Evolutionary conservation across 1,140 invertebrate genomes (phyloP).

Genomic region (Formica selysi): DNA sequence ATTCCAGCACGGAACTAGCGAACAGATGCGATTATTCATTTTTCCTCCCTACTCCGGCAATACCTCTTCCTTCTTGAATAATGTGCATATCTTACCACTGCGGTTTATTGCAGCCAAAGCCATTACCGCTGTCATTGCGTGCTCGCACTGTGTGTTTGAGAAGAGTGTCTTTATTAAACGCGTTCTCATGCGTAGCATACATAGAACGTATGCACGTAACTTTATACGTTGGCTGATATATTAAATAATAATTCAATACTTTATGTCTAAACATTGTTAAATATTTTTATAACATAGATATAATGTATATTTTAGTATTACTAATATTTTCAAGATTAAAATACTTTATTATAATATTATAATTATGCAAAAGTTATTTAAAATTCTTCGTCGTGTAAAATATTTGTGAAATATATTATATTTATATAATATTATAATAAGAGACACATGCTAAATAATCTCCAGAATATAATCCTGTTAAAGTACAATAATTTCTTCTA

Average conservation of each 20-base stretch:
- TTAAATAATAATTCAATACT: slow-evolving; percentile 21
- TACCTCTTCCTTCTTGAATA: slow-evolving; percentile 64
- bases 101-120: slow-evolving; percentile 74
- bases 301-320: not conserved
- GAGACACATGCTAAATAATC: not conserved
- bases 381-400: not conserved
- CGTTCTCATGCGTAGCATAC: not conserved
- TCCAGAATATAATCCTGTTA: slow-evolving; percentile 7
- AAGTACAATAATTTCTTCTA: not conserved
- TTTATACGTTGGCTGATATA: slow-evolving; percentile 2
- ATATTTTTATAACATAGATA: not conserved
- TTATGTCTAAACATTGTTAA: slow-evolving; percentile 13
- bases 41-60: slow-evolving; percentile 51
- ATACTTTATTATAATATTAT: slow-evolving; percentile 3
- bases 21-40: slow-evolving; percentile 44
- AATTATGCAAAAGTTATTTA: slow-evolving; percentile 30
- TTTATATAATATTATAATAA: slow-evolving; percentile 12
- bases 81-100: slow-evolving; percentile 71
- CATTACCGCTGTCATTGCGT: slow-evolving; percentile 76
- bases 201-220: not conserved
- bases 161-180: slow-evolving; percentile 75
- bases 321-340: slow-evolving; percentile 21
- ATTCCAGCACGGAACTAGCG: slow-evolving; percentile 18
- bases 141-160: slow-evolving; percentile 23
- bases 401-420: not conserved